A percentile compares a stretch with the other conserved stretches of the same genome.
Evolutionary conservation across 2,113 vertebrate species (phyloP).

Genomic region (Gadus macrocephalus): DNA sequence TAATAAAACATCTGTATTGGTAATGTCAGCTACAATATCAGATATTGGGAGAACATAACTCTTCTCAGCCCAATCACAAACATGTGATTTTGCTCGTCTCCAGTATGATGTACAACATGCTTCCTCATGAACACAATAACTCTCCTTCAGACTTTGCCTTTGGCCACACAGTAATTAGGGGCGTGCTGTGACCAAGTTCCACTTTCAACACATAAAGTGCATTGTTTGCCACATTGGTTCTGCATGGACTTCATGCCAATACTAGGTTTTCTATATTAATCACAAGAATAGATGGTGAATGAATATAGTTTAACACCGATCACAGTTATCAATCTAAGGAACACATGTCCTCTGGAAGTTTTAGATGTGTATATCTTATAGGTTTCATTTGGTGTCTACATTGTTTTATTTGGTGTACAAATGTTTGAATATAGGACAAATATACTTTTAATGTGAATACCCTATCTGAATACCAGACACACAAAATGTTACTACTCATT

Average conservation of each 20-base stretch:
- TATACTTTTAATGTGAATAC: constrained; percentile 28
- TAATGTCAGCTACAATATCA: too few species aligned
- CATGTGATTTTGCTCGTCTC: too few species aligned
- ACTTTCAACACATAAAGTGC: constrained; percentile 59
- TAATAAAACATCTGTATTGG: too few species aligned
- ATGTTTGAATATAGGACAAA: constrained; percentile 47
- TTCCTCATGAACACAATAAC: too few species aligned
- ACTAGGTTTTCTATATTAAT: constrained; percentile 34
- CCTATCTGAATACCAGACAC: constrained; percentile 21
- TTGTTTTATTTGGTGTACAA: constrained; percentile 43
- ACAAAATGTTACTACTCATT: neutral
- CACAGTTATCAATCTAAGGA: constrained; percentile 53
- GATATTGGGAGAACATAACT: too few species aligned
- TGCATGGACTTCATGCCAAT: constrained; percentile 50
- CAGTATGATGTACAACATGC: too few species aligned
- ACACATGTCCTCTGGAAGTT: constrained; percentile 40
- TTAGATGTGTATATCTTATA: constrained; percentile 20
- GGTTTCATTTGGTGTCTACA: constrained; percentile 30
- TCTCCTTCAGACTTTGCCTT: constrained; percentile 51
- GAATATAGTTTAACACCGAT: constrained; percentile 43
- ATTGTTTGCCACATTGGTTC: constrained; percentile 57
- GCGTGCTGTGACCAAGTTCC: neutral
- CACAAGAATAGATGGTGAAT: constrained; percentile 40
- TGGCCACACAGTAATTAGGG: constrained; percentile 53
- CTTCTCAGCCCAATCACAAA: too few species aligned